Conservation (phyloP, 2,797 vertebrate species). For the Cyprinodon diabolis region DNA sequence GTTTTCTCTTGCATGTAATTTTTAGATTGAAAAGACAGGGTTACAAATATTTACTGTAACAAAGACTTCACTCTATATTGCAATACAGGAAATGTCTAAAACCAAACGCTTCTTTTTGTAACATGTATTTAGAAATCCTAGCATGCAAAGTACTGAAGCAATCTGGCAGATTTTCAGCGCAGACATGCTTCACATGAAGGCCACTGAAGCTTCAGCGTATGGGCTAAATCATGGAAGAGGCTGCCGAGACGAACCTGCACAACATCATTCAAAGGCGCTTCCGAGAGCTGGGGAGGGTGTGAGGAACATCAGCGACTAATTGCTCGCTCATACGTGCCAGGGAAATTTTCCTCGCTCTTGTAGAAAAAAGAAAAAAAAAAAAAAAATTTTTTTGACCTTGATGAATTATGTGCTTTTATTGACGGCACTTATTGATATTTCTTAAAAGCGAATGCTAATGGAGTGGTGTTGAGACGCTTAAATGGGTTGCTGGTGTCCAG, state of each 20-base stretch:
- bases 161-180: constrained; percentile 39
- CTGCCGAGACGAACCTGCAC: constrained; percentile 49
- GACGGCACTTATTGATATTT: constrained; percentile 82
- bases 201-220: constrained; percentile 24
- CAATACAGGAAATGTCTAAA: constrained; percentile 7
- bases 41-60: constrained; percentile 32
- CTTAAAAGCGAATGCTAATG: constrained; percentile 79
- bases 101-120: constrained; percentile 16
- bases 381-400: constrained; percentile 77
- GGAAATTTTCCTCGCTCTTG: constrained; percentile 54
- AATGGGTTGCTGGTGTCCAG: constrained; percentile 76
- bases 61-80: background rate
- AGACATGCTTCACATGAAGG: constrained; percentile 14
- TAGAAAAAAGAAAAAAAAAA: constrained; percentile 23
- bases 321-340: constrained; percentile 60
- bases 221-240: constrained; percentile 42
- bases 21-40: constrained; percentile 32
- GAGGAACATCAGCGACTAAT: constrained; percentile 65
- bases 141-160: constrained; percentile 34
- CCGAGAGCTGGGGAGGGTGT: constrained; percentile 55
- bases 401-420: constrained; percentile 81
- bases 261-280: constrained; percentile 59
- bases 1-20: constrained; percentile 19
- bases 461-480: constrained; percentile 81
- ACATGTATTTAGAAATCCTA: constrained; percentile 16